phyloP scores from a whole-genome alignment of 2,888 invertebrate species.

The Agonum fuliginosum region DNA sequence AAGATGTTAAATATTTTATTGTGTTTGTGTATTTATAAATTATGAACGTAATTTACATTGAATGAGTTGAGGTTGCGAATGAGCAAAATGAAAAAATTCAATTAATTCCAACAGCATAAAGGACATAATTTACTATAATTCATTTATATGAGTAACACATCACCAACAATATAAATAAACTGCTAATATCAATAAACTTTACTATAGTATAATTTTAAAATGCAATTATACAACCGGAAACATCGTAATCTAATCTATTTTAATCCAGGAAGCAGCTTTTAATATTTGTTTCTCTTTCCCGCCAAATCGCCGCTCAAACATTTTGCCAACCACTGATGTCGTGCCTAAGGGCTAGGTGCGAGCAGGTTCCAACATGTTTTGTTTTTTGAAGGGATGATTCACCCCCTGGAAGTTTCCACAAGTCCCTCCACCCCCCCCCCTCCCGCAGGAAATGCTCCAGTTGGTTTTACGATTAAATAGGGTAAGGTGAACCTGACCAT shows the following conservation, averaged over 20 bases:
- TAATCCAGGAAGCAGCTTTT: neutral
- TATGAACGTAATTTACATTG: no score
- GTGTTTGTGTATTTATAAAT: no score
- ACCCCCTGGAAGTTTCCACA: conserved; percentile 17
- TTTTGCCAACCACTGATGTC: neutral
- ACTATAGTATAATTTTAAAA: no score
- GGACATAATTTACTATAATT: no score
- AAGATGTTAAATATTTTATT: no score
- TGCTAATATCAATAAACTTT: no score
- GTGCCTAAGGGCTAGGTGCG: neutral
- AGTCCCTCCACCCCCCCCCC: conserved; percentile 13
- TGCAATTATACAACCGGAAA: neutral
- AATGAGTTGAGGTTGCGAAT: no score
- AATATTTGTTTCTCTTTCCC: neutral
- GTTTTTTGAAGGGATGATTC: conserved; percentile 22
- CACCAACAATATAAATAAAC: no score
- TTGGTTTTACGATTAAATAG: conserved; percentile 31
- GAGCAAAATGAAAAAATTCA: no score
- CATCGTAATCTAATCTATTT: no score
- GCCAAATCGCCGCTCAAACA: neutral
- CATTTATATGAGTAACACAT: no score
- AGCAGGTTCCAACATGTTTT: conserved; percentile 19
- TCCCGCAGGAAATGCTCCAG: neutral
- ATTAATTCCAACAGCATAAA: no score
- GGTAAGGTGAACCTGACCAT: conserved; percentile 41